Evolutionary conservation across 2,888 invertebrate species (phyloP).

Genomic region (Platypus cylindrus): DNA sequence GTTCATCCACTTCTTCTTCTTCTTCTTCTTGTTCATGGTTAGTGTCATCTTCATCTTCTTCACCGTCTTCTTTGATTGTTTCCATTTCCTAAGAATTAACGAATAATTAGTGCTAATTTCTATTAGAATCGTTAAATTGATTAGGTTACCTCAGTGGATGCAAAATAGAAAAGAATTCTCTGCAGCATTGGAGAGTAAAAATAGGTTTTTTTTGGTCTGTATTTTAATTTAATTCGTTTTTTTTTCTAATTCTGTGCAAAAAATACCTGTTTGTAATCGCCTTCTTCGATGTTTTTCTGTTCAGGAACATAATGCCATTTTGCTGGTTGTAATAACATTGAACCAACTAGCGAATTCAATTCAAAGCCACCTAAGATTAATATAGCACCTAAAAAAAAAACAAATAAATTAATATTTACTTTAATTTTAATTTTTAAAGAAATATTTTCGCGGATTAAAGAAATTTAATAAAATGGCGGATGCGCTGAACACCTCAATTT

Average conservation of each 20-base stretch:
- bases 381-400: conserved; percentile 38
- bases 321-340: conserved; percentile 55
- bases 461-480: too few species aligned
- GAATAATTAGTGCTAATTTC: too few species aligned
- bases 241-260: conserved; percentile 1
- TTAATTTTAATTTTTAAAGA: neutral
- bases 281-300: conserved; percentile 40
- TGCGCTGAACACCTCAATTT: too few species aligned
- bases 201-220: conserved; percentile 6
- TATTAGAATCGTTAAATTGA: too few species aligned
- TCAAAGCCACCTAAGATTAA: conserved; percentile 54
- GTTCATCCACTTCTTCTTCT: conserved; percentile 44
- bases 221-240: conserved; percentile 2
- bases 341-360: conserved; percentile 54
- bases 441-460: too few species aligned
- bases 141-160: conserved; percentile 34
- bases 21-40: too few species aligned
- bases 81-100: conserved; percentile 53
- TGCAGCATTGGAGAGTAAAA: conserved; percentile 29
- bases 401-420: neutral
- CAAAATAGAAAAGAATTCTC: conserved; percentile 34
- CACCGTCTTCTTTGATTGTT: conserved; percentile 49
- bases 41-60: conserved; percentile 49
- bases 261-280: conserved; percentile 30
- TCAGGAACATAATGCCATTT: conserved; percentile 55